Conservation (phyloP, 2,797 vertebrate species). For the Ateles fusciceps region DNA sequence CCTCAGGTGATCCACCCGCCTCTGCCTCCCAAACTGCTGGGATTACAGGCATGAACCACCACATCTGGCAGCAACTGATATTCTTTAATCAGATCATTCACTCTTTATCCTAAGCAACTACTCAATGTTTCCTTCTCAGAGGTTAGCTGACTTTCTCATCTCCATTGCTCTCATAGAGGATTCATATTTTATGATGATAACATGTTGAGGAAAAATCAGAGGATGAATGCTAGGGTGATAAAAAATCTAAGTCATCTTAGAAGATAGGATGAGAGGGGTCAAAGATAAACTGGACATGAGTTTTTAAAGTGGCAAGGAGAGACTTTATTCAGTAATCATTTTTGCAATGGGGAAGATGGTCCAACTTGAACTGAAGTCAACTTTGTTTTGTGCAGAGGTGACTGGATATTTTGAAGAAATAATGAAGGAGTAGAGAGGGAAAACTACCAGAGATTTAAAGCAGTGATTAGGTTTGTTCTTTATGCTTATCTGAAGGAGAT, state of each 20-base stretch:
- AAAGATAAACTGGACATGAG: background rate
- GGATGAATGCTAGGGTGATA: background rate
- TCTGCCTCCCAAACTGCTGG: too few relatives aligned
- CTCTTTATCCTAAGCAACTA: background rate
- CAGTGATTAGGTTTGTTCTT: background rate
- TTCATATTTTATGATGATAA: background rate
- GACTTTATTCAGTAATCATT: background rate
- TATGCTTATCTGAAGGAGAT: background rate
- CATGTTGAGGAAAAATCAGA: background rate
- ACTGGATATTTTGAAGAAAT: background rate
- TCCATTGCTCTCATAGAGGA: background rate
- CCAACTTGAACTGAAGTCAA: background rate
- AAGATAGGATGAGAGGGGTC: background rate
- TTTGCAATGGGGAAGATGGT: background rate
- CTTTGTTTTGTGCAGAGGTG: background rate
- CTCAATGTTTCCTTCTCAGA: background rate
- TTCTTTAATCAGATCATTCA: background rate
- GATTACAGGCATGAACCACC: too few relatives aligned
- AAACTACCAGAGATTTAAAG: background rate
- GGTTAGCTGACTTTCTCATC: background rate
- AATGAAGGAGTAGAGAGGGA: background rate
- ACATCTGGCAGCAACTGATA: too few relatives aligned
- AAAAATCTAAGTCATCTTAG: background rate
- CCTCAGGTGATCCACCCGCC: too few relatives aligned
- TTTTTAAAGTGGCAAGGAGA: background rate